Evolutionary conservation across 2,113 vertebrate species (phyloP).

Genomic region (Turdus rufiventris): DNA sequence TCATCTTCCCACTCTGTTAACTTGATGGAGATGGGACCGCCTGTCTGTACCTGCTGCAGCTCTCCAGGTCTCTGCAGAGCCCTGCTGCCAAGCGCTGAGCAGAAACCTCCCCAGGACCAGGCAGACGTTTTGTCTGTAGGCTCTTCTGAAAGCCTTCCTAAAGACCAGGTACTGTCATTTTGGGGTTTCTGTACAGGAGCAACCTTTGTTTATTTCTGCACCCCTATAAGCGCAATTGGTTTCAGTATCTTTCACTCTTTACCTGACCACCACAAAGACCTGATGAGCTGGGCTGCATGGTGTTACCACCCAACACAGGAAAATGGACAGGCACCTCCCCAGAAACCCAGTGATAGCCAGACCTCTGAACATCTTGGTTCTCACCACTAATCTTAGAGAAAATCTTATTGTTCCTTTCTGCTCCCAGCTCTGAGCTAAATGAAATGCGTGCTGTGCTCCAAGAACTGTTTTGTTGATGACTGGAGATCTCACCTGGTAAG

Average conservation of each 20-base stretch:
- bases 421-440: neutral
- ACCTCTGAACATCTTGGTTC: neutral
- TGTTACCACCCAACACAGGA: neutral
- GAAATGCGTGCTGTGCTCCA: fast-evolving
- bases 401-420: neutral
- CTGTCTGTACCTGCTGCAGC: neutral
- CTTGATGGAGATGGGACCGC: neutral
- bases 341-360: neutral
- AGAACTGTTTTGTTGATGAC: neutral
- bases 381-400: neutral
- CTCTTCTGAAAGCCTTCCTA: neutral
- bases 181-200: neutral
- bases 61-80: neutral
- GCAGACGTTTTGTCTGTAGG: neutral
- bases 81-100: neutral
- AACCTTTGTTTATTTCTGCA: neutral
- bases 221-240: fast-evolving
- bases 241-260: neutral
- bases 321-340: neutral
- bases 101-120: neutral
- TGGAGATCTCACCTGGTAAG: slow-evolving; percentile 83
- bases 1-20: neutral
- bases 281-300: neutral
- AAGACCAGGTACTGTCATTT: neutral
- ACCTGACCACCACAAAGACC: neutral